Evolutionary conservation across 1,140 invertebrate genomes (phyloP).

Genomic region (Probaryconus sp.): DNA sequence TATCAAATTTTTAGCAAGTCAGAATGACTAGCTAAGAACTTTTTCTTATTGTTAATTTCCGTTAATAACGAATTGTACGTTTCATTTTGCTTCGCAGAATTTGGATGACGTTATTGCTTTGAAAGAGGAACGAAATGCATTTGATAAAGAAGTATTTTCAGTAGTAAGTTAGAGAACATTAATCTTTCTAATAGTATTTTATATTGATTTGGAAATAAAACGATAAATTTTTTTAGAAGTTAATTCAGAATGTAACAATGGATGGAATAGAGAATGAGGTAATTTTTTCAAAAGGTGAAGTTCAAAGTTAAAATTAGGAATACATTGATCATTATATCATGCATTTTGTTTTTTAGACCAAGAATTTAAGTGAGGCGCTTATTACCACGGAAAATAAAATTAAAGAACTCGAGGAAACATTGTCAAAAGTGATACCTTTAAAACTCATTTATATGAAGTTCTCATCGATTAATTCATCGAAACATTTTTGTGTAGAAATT

Average conservation of each 20-base stretch:
- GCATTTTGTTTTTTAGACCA: slow-evolving; percentile 54
- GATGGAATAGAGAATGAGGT: slow-evolving; percentile 66
- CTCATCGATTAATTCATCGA: too few species aligned
- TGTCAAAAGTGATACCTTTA: slow-evolving; percentile 71
- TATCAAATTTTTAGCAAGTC: too few species aligned
- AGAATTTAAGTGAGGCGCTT: slow-evolving; percentile 59
- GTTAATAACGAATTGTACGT: not conserved
- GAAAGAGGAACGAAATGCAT: slow-evolving; percentile 68
- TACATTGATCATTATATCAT: not conserved
- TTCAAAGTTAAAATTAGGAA: slow-evolving; percentile 10
- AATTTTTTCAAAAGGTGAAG: slow-evolving; percentile 2
- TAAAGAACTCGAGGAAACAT: slow-evolving; percentile 60
- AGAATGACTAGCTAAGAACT: not conserved
- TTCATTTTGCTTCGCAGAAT: slow-evolving; percentile 50
- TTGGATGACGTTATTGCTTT: slow-evolving; percentile 62
- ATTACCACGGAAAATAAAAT: slow-evolving; percentile 57
- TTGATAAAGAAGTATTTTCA: slow-evolving; percentile 67
- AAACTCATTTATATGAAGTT: too few species aligned
- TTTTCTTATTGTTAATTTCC: too few species aligned
- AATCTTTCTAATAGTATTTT: slow-evolving; percentile 6
- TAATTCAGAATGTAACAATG: slow-evolving; percentile 60
- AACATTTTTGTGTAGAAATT: too few species aligned
- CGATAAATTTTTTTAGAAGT: slow-evolving; percentile 59
- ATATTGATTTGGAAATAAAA: slow-evolving; percentile 9
- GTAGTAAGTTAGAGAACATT: slow-evolving; percentile 62